Evolutionary conservation across 2,888 invertebrate species (phyloP).

Genomic region (Synanthedon formicaeformis): DNA sequence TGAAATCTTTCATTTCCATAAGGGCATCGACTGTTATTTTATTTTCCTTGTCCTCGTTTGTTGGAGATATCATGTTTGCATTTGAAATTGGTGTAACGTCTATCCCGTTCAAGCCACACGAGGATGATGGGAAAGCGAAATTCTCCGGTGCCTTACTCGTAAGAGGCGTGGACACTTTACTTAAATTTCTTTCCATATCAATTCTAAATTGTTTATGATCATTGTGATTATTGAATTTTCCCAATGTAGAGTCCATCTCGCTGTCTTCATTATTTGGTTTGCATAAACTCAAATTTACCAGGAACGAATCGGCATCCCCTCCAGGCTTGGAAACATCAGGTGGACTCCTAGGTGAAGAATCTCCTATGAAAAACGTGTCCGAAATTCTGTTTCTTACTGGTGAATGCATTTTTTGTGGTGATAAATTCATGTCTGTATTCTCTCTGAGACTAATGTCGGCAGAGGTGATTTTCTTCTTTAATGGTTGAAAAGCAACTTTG

Average conservation of each 20-base stretch:
- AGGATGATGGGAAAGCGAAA: conserved; percentile 38
- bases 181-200: conserved; percentile 45
- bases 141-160: conserved; percentile 33
- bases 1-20: conserved; percentile 56
- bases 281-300: conserved; percentile 55
- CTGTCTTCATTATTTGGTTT: conserved; percentile 44
- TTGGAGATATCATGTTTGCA: conserved; percentile 15
- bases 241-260: conserved; percentile 27
- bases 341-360: conserved; percentile 39
- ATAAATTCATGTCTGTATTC: conserved; percentile 31
- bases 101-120: conserved; percentile 29
- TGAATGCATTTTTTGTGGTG: conserved; percentile 28
- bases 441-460: conserved; percentile 55
- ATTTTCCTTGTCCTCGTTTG: conserved; percentile 22
- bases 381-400: conserved; percentile 39
- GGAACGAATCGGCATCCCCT: conserved; percentile 49
- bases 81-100: conserved; percentile 9
- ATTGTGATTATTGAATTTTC: conserved; percentile 35
- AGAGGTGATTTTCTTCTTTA: conserved; percentile 33
- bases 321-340: conserved; percentile 22
- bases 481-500: conserved; percentile 58
- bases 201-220: conserved; percentile 31
- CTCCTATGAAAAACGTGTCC: conserved; percentile 50
- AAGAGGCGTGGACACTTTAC: conserved; percentile 54
- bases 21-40: conserved; percentile 7